A percentile compares a stretch with the other conserved stretches of the same genome.
Conservation (phyloP, 2,113 vertebrate genomes). For the Chaenogobius annularis region DNA sequence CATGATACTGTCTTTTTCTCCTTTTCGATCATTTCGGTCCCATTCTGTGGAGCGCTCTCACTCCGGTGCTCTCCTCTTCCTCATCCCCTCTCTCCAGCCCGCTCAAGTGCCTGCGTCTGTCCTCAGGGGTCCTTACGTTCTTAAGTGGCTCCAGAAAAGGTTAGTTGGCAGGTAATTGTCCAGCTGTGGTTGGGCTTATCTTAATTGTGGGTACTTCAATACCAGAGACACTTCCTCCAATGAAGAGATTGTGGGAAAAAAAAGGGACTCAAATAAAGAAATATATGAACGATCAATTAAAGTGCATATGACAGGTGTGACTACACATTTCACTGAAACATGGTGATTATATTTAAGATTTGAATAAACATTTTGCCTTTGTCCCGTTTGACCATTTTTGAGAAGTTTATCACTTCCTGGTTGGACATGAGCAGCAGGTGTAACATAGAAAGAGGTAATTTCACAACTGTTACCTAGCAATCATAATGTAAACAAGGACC, state of each 20-base stretch:
- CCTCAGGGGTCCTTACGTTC: conserved; percentile 74
- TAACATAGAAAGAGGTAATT: too few species aligned
- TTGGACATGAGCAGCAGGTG: too few species aligned
- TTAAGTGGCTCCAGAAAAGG: conserved; percentile 78
- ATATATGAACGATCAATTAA: too few species aligned
- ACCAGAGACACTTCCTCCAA: conserved; percentile 61
- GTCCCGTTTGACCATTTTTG: too few species aligned
- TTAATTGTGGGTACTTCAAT: conserved; percentile 75
- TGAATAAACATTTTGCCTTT: too few species aligned
- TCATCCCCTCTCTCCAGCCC: conserved; percentile 37
- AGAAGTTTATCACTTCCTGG: too few species aligned
- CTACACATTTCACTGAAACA: too few species aligned
- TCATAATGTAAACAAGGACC: too few species aligned
- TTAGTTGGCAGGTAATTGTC: conserved; percentile 80
- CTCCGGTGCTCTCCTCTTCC: conserved; percentile 37
- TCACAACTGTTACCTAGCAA: too few species aligned
- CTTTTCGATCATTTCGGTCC: conserved; percentile 47
- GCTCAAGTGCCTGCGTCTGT: conserved; percentile 70
- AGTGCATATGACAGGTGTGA: too few species aligned
- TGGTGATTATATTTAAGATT: too few species aligned
- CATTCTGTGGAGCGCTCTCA: conserved; percentile 44
- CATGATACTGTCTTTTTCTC: conserved; percentile 69
- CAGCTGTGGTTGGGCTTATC: conserved; percentile 73
- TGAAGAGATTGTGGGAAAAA: conserved; percentile 57
- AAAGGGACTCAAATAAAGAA: conserved; percentile 11